These are phyloP conservation scores for Anticlea derivata DNA, from an alignment of 2,888 invertebrate species.

Conservation along the genomic window DNA sequence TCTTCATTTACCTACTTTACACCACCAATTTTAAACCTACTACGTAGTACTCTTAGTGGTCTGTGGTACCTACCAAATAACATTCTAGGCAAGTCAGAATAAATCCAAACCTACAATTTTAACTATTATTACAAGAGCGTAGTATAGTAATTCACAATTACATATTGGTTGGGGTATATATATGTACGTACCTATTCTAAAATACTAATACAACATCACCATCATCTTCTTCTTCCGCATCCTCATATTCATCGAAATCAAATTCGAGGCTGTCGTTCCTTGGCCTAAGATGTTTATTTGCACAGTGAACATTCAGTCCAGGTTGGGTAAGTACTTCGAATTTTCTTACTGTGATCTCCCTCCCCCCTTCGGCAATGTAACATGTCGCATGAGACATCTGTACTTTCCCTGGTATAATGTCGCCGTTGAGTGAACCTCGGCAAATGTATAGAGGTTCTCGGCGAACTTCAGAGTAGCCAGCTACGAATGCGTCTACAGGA, in stretches of 20 bases:
- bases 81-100: no score
- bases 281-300: slow-evolving; percentile 1
- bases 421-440: background rate
- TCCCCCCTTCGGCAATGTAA: slow-evolving; percentile 9
- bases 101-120: no score
- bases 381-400: slow-evolving; percentile 16
- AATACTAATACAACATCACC: slow-evolving; percentile 30
- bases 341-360: slow-evolving; percentile 6
- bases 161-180: no score
- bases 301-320: slow-evolving; percentile 3
- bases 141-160: no score
- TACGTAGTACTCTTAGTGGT: no score
- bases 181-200: no score
- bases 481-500: slow-evolving; percentile 12
- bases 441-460: slow-evolving; percentile 19
- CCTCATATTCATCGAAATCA: background rate
- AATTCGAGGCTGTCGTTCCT: no score
- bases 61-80: no score
- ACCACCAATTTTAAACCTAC: no score
- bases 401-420: slow-evolving; percentile 23
- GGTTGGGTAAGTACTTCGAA: slow-evolving; percentile 19
- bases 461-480: slow-evolving; percentile 15
- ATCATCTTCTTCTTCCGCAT: slow-evolving; percentile 7
- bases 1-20: no score
- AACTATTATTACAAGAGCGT: no score